These are phyloP conservation scores for Steinernema khuongi DNA, from an alignment of 1,140 invertebrate genomes.

Conservation along the genomic window DNA sequence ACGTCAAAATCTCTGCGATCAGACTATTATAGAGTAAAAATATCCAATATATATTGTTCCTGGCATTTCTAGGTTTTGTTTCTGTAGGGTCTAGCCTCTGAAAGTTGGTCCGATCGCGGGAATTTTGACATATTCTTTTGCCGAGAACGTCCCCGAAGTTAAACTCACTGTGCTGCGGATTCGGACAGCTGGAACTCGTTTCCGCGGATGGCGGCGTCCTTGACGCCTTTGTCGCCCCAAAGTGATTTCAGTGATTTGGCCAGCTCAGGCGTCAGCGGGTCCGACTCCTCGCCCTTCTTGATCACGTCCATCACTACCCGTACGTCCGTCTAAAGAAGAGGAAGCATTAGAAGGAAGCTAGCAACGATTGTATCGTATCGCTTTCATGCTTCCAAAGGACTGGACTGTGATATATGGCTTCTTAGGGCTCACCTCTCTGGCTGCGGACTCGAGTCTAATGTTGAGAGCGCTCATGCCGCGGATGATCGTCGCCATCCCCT, in stretches of 20 bases:
- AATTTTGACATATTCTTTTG: not conserved
- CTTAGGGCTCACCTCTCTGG: slow-evolving; percentile 30
- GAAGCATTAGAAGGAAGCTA: slow-evolving; percentile 1
- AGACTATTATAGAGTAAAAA: slow-evolving; percentile 22
- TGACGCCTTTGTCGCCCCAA: slow-evolving; percentile 44
- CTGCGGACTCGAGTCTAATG: slow-evolving; percentile 24
- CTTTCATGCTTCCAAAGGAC: not conserved
- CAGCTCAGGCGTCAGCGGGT: slow-evolving; percentile 44
- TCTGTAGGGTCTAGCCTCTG: no score
- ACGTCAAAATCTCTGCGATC: no score
- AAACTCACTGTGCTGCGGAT: slow-evolving; percentile 49
- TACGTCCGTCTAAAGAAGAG: slow-evolving; percentile 43
- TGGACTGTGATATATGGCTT: not conserved
- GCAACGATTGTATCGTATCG: slow-evolving; percentile 3
- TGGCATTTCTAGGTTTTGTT: no score
- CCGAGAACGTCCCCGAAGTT: not conserved
- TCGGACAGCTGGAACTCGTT: slow-evolving; percentile 55
- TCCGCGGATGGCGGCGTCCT: slow-evolving; percentile 30
- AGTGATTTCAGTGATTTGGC: slow-evolving; percentile 44
- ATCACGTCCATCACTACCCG: slow-evolving; percentile 46
- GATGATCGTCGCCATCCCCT: slow-evolving; percentile 40
- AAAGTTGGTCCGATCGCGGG: not conserved
- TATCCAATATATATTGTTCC: no score
- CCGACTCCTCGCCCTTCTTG: slow-evolving; percentile 39
- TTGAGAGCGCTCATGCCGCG: slow-evolving; percentile 15